Conservation (phyloP, 2,797 vertebrate genomes). For the Melopsittacus undulatus region DNA sequence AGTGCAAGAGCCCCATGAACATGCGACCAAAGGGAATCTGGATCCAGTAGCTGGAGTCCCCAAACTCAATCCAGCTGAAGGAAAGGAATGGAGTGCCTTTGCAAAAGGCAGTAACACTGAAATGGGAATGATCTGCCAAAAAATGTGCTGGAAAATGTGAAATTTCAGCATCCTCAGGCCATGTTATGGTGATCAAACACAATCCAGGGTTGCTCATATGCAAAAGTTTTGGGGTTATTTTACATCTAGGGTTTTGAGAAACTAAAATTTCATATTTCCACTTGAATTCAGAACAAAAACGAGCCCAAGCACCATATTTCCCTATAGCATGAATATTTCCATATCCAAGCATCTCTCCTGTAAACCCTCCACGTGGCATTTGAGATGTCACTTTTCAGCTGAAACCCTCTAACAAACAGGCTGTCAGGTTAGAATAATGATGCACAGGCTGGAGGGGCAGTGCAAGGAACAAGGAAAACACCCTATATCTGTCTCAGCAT, state of each 20-base stretch:
- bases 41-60: background rate
- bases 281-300: background rate
- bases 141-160: fast-evolving
- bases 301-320: background rate
- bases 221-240: background rate
- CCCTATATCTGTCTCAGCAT: no score
- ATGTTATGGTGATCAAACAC: fast-evolving
- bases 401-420: background rate
- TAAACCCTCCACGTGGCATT: fast-evolving
- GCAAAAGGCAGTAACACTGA: background rate
- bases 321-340: background rate
- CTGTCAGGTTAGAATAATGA: background rate
- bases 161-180: background rate
- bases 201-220: fast-evolving
- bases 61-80: background rate
- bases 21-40: background rate
- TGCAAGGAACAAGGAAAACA: background rate
- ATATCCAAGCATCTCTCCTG: fast-evolving
- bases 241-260: background rate
- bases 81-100: background rate
- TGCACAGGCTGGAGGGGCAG: background rate
- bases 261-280: background rate
- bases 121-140: fast-evolving
- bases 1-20: fast-evolving
- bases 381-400: fast-evolving